phyloP scores from a whole-genome alignment of 2,888 invertebrate genomes.

The Sarcophaga variegata region DNA sequence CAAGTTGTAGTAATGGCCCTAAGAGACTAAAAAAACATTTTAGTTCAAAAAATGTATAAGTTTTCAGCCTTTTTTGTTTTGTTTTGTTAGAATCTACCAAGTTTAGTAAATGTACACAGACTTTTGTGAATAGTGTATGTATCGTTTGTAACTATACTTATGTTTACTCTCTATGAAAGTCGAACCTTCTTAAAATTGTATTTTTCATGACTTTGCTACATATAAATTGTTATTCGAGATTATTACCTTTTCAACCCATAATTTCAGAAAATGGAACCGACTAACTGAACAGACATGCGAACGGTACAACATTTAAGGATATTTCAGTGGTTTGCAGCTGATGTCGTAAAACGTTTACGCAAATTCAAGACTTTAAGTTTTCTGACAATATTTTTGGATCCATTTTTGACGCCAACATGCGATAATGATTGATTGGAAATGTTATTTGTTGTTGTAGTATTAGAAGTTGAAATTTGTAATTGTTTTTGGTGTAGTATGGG shows the following conservation, averaged over 20 bases:
- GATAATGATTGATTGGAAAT: slow-evolving; percentile 17
- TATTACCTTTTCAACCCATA: neutral
- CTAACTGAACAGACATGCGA: neutral
- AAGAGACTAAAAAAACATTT: too few species aligned
- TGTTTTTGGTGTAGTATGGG: slow-evolving; percentile 43
- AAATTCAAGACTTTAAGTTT: slow-evolving; percentile 50
- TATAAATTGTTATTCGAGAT: neutral
- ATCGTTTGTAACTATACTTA: too few species aligned
- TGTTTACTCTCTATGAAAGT: too few species aligned
- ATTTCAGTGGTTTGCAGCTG: slow-evolving; percentile 42
- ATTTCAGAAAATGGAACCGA: neutral
- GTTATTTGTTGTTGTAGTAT: neutral
- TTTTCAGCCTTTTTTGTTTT: too few species aligned
- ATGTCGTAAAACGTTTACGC: slow-evolving; percentile 36
- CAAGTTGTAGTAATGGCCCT: too few species aligned
- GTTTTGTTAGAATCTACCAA: too few species aligned
- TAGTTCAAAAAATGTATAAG: too few species aligned
- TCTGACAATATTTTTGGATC: slow-evolving; percentile 20
- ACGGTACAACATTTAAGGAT: neutral
- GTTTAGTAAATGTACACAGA: too few species aligned
- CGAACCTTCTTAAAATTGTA: too few species aligned
- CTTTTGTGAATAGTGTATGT: too few species aligned
- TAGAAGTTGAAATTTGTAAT: slow-evolving; percentile 12
- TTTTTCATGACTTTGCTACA: too few species aligned
- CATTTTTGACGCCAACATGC: slow-evolving; percentile 16